Evolutionary conservation across 1,140 invertebrate species (phyloP).

Genomic region (Atta texana): DNA sequence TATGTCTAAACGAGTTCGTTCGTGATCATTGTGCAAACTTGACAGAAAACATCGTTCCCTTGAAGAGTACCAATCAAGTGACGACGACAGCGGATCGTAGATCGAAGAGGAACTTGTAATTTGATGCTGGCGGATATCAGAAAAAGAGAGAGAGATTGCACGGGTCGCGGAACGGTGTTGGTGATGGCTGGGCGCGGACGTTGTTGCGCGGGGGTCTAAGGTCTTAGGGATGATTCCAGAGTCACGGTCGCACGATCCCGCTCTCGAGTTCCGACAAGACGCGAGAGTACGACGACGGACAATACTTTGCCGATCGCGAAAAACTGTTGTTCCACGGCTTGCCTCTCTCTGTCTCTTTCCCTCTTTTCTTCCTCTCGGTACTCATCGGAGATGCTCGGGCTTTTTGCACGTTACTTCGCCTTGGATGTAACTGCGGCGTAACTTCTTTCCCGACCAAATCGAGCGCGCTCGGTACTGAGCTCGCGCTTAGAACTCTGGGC

Average conservation of each 20-base stretch:
- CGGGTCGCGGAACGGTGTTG: conserved; percentile 25
- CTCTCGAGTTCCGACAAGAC: conserved; percentile 37
- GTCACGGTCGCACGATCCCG: conserved; percentile 62
- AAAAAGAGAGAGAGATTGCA: conserved; percentile 39
- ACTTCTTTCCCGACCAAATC: conserved; percentile 57
- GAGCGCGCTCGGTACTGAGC: background rate
- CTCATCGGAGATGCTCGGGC: conserved; percentile 46
- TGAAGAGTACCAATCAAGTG: conserved; percentile 42
- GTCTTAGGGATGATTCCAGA: conserved; percentile 57
- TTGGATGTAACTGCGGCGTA: conserved; percentile 74
- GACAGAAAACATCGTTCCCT: conserved; percentile 26
- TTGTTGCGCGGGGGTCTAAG: conserved; percentile 54
- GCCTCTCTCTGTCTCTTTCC: conserved; percentile 5
- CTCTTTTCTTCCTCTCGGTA: conserved; percentile 16
- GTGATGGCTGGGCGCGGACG: conserved; percentile 56
- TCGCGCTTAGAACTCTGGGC: background rate
- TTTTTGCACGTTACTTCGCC: conserved; percentile 67
- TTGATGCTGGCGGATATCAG: conserved; percentile 48
- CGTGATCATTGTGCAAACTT: conserved; percentile 22
- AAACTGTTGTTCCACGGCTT: conserved; percentile 1
- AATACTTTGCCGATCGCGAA: conserved; percentile 59
- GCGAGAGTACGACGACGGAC: conserved; percentile 24
- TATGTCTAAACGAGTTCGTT: background rate
- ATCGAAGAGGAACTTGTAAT: conserved; percentile 57
- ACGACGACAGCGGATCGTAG: conserved; percentile 35